Conservation (phyloP, 2,888 invertebrate species). For the Hirtodrosophila cameraria region DNA sequence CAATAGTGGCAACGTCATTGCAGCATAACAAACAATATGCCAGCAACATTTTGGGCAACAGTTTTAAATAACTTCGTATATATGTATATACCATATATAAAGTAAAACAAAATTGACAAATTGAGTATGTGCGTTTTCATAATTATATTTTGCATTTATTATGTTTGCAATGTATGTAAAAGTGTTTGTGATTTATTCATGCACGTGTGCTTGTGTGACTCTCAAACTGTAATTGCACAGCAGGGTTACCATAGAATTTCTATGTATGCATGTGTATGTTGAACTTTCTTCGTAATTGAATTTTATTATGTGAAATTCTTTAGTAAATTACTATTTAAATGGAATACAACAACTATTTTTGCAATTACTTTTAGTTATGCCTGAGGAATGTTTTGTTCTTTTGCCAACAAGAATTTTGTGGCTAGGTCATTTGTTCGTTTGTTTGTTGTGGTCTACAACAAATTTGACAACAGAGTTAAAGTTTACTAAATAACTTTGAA, state of each 20-base stretch:
- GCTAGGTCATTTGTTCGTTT: slow-evolving; percentile 24
- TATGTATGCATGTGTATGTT: slow-evolving; percentile 1
- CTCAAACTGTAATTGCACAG: slow-evolving; percentile 1
- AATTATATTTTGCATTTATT: slow-evolving; percentile 49
- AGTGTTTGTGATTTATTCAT: slow-evolving; percentile 44
- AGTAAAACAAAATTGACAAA: not conserved
- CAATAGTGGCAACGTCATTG: slow-evolving; percentile 21
- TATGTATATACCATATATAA: too few species aligned
- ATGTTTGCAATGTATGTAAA: slow-evolving; percentile 39
- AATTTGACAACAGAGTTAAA: not conserved
- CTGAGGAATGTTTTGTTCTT: slow-evolving; percentile 23
- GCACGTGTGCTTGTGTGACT: slow-evolving; percentile 13
- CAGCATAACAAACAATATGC: slow-evolving; percentile 21
- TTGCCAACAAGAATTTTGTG: slow-evolving; percentile 26
- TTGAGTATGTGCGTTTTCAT: slow-evolving; percentile 9
- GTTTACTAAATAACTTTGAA: not conserved
- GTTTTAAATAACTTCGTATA: slow-evolving; percentile 32
- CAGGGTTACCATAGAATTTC: slow-evolving; percentile 22
- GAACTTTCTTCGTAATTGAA: slow-evolving; percentile 54
- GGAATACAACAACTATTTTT: slow-evolving; percentile 44
- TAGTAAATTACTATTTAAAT: slow-evolving; percentile 57
- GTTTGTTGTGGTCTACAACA: slow-evolving; percentile 15
- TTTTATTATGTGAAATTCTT: slow-evolving; percentile 64
- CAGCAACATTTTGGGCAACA: slow-evolving; percentile 10
- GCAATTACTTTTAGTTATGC: slow-evolving; percentile 56